These are phyloP conservation scores for Protobothrops flavoviridis DNA, from an alignment of 2,113 vertebrate species.

Conservation along the genomic window DNA sequence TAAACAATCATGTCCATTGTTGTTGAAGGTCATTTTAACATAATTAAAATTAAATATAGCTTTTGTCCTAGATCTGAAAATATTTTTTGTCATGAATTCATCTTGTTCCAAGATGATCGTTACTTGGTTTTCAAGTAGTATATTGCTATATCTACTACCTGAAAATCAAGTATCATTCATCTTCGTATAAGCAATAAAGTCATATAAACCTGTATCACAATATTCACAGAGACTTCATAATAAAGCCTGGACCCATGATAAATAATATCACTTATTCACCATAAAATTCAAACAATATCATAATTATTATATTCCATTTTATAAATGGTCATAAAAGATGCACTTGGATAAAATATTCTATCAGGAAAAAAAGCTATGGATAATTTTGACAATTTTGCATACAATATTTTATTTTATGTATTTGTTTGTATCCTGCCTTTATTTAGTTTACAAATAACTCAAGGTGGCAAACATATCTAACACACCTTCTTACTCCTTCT, in stretches of 20 bases:
- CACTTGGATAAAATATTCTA: background rate
- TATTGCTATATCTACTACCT: background rate
- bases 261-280: background rate
- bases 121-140: background rate
- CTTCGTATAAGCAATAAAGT: background rate
- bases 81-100: background rate
- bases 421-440: background rate
- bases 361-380: too few species aligned
- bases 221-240: background rate
- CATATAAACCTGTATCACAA: background rate
- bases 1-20: background rate
- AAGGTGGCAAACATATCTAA: background rate
- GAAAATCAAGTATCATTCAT: background rate
- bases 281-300: background rate
- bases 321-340: background rate
- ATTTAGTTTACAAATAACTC: background rate
- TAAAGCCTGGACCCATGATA: background rate
- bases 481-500: background rate
- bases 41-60: background rate
- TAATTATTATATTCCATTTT: background rate
- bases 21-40: background rate
- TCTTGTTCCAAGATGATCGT: background rate
- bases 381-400: background rate
- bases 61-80: background rate
- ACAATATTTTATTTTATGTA: background rate